Evolutionary conservation across 2,797 vertebrate genomes (phyloP), one percentile per base, ranked within the genome.

Genomic region (Pyrocephalus nanus): DNA sequence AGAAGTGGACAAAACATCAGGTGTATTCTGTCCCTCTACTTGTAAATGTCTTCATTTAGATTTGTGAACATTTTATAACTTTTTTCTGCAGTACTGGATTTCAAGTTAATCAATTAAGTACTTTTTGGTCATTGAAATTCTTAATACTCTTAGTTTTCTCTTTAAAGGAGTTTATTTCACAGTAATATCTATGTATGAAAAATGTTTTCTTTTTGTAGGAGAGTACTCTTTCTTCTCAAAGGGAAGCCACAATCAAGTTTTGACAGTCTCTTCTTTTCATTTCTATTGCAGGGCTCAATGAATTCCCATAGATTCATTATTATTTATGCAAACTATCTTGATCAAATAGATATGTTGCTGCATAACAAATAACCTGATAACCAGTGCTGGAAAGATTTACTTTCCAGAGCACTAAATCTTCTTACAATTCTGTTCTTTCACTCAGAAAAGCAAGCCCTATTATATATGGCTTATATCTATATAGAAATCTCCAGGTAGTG

Each of bases 321-420:
- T 58, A 82, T 84, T 89, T 80, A 91, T 67, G 54, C 12, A n/a
- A 67, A 53, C 7, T 36, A 18, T 43, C 51, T 90, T 53, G 21
- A 79, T 61, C 66, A 87, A 89, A 51, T 32, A 73, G 38, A 20
- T 61, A 21, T 23, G 34, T 40, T 58, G 69, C 47, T 61, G 34
- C 69, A 40, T 47, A 77, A 61, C 42, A 85, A 91, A 85, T 42
- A 93, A 65, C 38, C 38, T 47, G 36, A 88, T 62, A 94, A 72
- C 25, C 58, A 48, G 0, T 10, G 40, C 27, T 48, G 72, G 20
- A 36, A 23, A 54, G 14, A 54, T 47, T 78, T 38, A 40, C 65
- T 94, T 95, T 81, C 38, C 40, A 55, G 58, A 66, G 73, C 25
- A 40, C 34, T 78, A 83, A 72, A 84, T 86, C 76, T 84, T 95